These are phyloP conservation scores for Hyperoplus lanceolatus DNA, from an alignment of 2,797 vertebrate species.

Conservation along the genomic window DNA sequence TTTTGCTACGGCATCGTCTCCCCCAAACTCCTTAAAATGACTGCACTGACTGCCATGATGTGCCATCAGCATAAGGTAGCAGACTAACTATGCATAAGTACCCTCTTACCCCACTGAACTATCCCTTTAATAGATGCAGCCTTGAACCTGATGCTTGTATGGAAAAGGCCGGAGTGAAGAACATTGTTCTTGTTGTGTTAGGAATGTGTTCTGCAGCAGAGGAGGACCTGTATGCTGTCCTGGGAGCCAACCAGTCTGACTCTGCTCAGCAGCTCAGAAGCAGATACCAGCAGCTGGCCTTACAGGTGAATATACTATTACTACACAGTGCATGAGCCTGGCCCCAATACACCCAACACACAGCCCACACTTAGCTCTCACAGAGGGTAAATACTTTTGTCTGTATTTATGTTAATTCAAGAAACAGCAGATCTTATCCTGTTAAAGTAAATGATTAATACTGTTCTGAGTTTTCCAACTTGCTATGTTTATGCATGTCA, in stretches of 20 bases:
- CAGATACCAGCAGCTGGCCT: constrained; percentile 71
- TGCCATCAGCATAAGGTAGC: too few species aligned
- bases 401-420: neutral
- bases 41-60: too few species aligned
- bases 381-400: neutral
- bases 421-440: neutral
- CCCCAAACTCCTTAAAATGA: too few species aligned
- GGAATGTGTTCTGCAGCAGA: constrained; percentile 62
- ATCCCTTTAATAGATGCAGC: neutral
- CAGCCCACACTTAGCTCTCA: too few species aligned
- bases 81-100: too few species aligned
- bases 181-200: constrained; percentile 1
- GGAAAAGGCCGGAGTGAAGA: neutral
- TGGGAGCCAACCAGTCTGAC: constrained; percentile 70
- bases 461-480: too few species aligned
- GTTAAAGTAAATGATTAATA: neutral
- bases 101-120: too few species aligned
- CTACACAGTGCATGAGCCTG: too few species aligned
- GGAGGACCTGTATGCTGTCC: constrained; percentile 71
- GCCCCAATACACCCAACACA: too few species aligned
- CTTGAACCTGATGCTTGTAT: neutral
- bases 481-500: too few species aligned
- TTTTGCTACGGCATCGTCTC: too few species aligned
- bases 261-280: constrained; percentile 68
- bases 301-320: constrained; percentile 60